Conservation (phyloP, 1,140 invertebrate genomes). For the Diorhabda sublineata region DNA sequence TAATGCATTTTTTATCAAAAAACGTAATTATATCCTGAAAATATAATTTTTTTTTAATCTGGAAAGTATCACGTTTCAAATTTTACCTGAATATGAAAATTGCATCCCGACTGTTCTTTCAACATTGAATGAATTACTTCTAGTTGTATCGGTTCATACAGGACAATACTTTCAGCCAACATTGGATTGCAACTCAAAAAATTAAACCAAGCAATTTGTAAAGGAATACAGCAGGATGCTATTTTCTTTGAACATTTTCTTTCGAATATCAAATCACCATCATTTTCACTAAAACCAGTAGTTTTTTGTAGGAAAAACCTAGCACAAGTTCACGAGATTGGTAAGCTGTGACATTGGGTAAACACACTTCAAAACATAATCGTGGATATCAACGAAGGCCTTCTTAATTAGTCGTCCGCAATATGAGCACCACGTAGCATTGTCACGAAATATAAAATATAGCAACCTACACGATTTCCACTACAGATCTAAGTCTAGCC, state of each 20-base stretch:
- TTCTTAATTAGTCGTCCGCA: no score
- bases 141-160: conserved; percentile 55
- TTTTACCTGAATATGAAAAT: conserved; percentile 55
- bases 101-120: conserved; percentile 47
- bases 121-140: conserved; percentile 52
- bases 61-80: neutral
- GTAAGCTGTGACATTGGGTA: no score
- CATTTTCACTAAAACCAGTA: conserved; percentile 45
- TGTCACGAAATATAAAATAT: no score
- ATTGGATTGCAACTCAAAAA: conserved; percentile 49
- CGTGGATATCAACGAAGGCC: no score
- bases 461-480: no score
- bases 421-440: no score
- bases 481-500: no score
- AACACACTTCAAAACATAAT: no score
- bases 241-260: conserved; percentile 38
- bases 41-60: conserved; percentile 18
- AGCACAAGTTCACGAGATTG: no score
- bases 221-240: conserved; percentile 48
- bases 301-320: no score
- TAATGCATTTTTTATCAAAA: conserved; percentile 56
- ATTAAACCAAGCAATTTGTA: conserved; percentile 57
- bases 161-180: conserved; percentile 51
- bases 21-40: conserved; percentile 54
- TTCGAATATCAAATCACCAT: conserved; percentile 43